A percentile compares a stretch with the other conserved stretches of the same genome.
Evolutionary conservation across 2,113 vertebrate species (phyloP).

Genomic region (Hyperoodon ampullatus): DNA sequence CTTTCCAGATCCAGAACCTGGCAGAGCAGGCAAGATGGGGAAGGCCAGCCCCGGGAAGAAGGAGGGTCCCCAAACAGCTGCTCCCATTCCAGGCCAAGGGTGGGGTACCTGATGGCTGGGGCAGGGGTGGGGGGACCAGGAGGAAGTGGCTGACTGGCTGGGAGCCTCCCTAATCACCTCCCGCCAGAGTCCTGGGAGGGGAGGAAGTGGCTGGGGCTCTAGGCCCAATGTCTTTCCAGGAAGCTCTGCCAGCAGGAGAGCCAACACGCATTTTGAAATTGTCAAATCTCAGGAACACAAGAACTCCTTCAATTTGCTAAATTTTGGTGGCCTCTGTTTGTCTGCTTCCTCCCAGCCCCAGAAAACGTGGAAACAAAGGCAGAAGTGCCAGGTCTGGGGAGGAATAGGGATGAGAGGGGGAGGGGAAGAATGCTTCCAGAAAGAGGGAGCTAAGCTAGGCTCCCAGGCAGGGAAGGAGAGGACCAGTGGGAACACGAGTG

Average conservation of each 20-base stretch:
- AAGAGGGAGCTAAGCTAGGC: not conserved
- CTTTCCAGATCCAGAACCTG: not conserved
- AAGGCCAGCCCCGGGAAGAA: not conserved
- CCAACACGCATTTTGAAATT: not conserved
- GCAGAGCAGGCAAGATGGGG: not conserved
- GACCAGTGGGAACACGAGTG: not conserved
- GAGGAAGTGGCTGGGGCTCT: not conserved
- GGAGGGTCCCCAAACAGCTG: not conserved
- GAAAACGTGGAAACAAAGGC: slow-evolving; percentile 36
- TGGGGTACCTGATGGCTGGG: not conserved
- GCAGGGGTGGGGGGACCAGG: no score
- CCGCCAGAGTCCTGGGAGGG: not conserved
- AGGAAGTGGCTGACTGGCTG: not conserved
- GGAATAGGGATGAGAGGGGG: not conserved
- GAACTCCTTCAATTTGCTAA: slow-evolving; percentile 12
- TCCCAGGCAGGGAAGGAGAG: not conserved
- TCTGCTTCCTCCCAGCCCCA: not conserved
- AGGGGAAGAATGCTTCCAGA: not conserved
- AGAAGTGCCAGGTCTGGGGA: not conserved
- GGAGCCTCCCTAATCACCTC: not conserved
- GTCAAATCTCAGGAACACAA: not conserved
- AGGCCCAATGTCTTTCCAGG: not conserved
- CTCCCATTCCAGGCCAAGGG: not conserved
- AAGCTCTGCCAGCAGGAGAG: not conserved
- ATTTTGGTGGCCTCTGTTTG: slow-evolving; percentile 32